A percentile compares a stretch with the other conserved stretches of the same genome.
Conservation (phyloP, 2,113 vertebrate genomes). For the Pristiophorus japonicus region DNA sequence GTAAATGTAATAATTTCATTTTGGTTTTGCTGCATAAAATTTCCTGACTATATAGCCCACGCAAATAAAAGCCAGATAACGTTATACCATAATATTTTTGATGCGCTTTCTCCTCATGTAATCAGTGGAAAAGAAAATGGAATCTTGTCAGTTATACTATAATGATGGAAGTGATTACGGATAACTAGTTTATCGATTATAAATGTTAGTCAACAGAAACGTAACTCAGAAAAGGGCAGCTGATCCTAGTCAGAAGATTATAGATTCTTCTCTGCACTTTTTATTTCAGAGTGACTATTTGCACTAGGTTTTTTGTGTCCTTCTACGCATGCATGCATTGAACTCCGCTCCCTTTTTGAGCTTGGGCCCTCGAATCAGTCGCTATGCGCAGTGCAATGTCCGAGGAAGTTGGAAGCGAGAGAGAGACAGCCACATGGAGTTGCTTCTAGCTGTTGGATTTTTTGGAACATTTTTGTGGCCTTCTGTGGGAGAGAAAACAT, state of each 20-base stretch:
- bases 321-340: no score
- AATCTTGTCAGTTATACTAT: not conserved
- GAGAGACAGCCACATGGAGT: no score
- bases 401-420: no score
- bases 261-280: not conserved
- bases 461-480: no score
- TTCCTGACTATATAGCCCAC: not conserved
- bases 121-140: not conserved
- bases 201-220: constrained; percentile 8
- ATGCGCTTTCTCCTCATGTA: not conserved
- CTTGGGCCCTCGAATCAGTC: no score
- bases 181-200: not conserved
- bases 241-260: not conserved
- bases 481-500: no score
- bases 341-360: no score
- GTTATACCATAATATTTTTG: not conserved
- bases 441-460: no score
- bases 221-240: not conserved
- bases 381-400: no score
- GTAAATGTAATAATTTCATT: not conserved
- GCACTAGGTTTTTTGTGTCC: no score
- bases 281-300: no score
- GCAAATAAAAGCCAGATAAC: not conserved
- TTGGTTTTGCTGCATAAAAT: not conserved
- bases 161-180: not conserved